These are phyloP conservation scores for Bhutanitis thaidina DNA, from an alignment of 2,888 invertebrate species.

Conservation along the genomic window DNA sequence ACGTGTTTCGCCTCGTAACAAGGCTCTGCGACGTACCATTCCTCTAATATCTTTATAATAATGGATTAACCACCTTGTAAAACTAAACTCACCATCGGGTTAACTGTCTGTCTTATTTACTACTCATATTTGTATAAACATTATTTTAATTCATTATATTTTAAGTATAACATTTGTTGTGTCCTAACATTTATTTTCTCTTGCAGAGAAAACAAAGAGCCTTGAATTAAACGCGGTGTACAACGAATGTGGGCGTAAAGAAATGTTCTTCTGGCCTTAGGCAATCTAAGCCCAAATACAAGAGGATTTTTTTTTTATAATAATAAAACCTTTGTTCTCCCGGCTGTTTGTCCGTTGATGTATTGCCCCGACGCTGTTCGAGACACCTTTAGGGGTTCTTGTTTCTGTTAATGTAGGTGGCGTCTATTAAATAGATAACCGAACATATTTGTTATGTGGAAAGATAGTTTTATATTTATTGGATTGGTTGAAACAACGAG, in stretches of 20 bases:
- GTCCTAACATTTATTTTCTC: neutral
- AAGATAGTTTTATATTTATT: no score
- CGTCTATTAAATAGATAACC: no score
- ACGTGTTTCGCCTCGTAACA: no score
- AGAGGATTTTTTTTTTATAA: conserved; percentile 33
- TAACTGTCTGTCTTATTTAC: no score
- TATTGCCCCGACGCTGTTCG: conserved; percentile 32
- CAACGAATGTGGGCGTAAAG: conserved; percentile 32
- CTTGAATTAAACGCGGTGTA: conserved; percentile 30
- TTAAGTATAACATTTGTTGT: neutral
- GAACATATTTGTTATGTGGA: no score
- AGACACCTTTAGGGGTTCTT: conserved; percentile 24
- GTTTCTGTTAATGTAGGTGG: neutral
- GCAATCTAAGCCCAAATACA: conserved; percentile 40
- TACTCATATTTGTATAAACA: no score
- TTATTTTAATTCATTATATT: no score
- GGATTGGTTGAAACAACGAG: no score
- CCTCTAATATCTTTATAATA: no score
- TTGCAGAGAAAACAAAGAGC: conserved; percentile 11
- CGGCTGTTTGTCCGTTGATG: conserved; percentile 38
- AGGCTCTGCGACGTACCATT: no score
- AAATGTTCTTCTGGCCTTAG: conserved; percentile 45
- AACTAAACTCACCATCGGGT: no score
- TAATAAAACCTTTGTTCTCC: conserved; percentile 33
- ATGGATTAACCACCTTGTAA: no score